These are phyloP conservation scores for Acleris cristana DNA, from an alignment of 2,888 invertebrate species.

Conservation along the genomic window DNA sequence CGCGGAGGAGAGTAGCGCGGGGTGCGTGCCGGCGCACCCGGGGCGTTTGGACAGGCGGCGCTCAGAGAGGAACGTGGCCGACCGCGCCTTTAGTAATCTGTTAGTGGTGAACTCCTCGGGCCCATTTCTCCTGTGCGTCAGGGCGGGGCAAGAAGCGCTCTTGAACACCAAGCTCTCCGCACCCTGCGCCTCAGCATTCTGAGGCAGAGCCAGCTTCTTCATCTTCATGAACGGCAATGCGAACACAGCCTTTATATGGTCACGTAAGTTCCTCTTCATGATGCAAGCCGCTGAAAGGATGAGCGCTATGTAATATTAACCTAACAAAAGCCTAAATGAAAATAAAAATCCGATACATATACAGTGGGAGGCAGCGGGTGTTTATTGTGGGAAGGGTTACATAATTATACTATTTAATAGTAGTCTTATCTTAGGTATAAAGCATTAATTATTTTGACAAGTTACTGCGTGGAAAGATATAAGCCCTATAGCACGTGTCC, in stretches of 20 bases:
- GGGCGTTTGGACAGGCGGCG: too few species aligned
- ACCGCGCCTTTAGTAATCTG: constrained; percentile 11
- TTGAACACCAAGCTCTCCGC: constrained; percentile 39
- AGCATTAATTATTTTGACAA: too few species aligned
- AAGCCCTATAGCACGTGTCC: too few species aligned
- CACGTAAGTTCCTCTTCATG: constrained; percentile 51
- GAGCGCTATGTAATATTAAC: constrained; percentile 43
- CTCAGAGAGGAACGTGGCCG: constrained; percentile 25
- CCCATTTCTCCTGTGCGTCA: neutral
- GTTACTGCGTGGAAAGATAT: too few species aligned
- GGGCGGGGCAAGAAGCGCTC: constrained; percentile 54
- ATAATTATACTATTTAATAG: too few species aligned
- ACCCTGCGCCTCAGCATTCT: constrained; percentile 40
- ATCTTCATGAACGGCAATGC: constrained; percentile 46
- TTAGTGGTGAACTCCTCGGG: constrained; percentile 5
- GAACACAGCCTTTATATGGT: constrained; percentile 45
- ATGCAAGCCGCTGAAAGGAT: constrained; percentile 67
- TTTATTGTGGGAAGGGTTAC: too few species aligned
- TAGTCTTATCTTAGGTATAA: too few species aligned
- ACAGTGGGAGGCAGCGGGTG: too few species aligned
- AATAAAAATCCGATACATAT: too few species aligned
- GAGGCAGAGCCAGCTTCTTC: constrained; percentile 35
- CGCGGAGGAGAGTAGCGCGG: too few species aligned
- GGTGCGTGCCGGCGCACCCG: too few species aligned
- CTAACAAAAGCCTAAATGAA: too few species aligned